Conservation (phyloP, 2,113 vertebrate species). For the Nyctereutes procyonoides region DNA sequence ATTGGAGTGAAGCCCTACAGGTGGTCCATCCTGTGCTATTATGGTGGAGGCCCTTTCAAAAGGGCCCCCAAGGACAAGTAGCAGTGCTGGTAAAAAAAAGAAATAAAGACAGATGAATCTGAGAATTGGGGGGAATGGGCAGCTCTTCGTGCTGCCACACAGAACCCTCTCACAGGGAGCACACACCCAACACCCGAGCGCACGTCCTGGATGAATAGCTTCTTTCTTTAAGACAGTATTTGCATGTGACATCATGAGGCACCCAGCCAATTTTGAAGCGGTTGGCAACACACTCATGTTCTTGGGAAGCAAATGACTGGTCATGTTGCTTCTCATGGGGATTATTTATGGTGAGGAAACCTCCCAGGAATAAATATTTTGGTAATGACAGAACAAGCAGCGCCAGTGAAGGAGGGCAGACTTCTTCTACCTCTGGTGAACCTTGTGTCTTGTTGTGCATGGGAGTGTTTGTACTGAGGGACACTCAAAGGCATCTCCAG, state of each 20-base stretch:
- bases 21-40: not conserved
- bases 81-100: not conserved
- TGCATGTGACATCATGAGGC: not conserved
- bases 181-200: not conserved
- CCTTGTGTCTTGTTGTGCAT: rapidly evolving
- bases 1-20: not conserved
- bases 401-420: not conserved
- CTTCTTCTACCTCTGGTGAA: not conserved
- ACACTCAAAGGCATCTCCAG: not conserved
- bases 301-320: constrained; percentile 32
- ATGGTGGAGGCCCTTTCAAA: not conserved
- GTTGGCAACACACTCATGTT: constrained; percentile 13
- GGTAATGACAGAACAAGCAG: not conserved
- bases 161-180: not conserved
- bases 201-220: not conserved
- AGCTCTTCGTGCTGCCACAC: not conserved
- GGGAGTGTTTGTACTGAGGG: not conserved
- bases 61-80: not conserved
- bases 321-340: not conserved
- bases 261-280: constrained; percentile 9
- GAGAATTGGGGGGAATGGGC: not conserved
- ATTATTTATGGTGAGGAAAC: not conserved
- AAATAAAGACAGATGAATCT: not conserved
- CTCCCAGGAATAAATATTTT: constrained; percentile 36
- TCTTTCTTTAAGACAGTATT: constrained; percentile 10